A percentile compares a stretch with the other conserved stretches of the same genome.
phyloP scores from a whole-genome alignment of 1,140 invertebrate species.

The Cepaea nemoralis region DNA sequence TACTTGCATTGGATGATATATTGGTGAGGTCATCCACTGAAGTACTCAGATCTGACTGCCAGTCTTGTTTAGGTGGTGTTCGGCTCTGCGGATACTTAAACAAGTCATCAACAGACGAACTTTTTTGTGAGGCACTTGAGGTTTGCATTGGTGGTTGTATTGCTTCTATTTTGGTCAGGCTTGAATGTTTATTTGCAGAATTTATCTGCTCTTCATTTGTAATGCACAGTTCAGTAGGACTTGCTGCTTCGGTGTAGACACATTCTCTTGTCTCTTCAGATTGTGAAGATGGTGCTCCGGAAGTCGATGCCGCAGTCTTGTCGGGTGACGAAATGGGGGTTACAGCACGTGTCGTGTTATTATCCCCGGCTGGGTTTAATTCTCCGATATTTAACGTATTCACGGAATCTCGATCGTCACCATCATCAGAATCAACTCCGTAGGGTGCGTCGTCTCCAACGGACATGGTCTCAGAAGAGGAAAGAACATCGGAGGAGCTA shows the following conservation, averaged over 20 bases:
- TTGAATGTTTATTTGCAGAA: background rate
- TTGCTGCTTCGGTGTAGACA: background rate
- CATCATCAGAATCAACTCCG: slow-evolving; percentile 3
- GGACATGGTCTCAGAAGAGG: slow-evolving; percentile 35
- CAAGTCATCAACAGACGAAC: slow-evolving; percentile 31
- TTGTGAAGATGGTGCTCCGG: background rate
- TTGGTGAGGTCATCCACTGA: slow-evolving; percentile 21
- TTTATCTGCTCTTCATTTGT: too few relatives aligned
- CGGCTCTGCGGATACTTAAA: slow-evolving; percentile 6
- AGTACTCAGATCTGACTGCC: background rate
- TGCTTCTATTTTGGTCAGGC: background rate
- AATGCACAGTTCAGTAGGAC: too few relatives aligned
- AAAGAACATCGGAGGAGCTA: slow-evolving; percentile 22
- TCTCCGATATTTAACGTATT: background rate
- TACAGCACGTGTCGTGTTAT: background rate
- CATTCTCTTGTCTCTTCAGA: background rate
- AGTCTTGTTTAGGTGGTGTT: background rate
- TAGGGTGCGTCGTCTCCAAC: slow-evolving; percentile 16
- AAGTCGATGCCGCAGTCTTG: background rate
- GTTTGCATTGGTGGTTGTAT: background rate
- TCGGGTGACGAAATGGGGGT: slow-evolving; percentile 13
- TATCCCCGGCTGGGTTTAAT: background rate
- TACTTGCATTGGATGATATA: background rate
- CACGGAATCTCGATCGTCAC: background rate
- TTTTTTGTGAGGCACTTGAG: background rate